Evolutionary conservation across 2,113 vertebrate species (phyloP), one percentile per base, ranked within the genome.

Genomic region (Cynoglossus semilaevis): DNA sequence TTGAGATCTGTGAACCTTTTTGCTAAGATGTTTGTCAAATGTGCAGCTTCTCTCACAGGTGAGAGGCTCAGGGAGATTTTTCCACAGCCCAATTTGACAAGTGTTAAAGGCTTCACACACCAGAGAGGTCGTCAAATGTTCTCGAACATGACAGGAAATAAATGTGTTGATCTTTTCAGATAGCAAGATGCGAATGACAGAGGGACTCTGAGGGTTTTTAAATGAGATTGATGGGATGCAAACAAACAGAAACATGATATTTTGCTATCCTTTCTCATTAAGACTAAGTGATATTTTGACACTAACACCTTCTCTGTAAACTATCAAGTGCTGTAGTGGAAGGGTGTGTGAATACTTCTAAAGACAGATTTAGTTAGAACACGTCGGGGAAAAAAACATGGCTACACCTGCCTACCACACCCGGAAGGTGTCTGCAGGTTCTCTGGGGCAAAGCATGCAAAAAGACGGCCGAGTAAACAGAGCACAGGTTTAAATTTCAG

Each of bases 91-190:
- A 48, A 38, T 41, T 44, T 80, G 79, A 80, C 72, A 80, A 68
- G 62, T 64, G 71, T 80, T 78, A 83, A 87, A 83, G 74, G 72
- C 63, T 46, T 18, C 7, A 37, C 56, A 41, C 72, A 65, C 76
- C 38, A 48, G 58, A 74, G 70, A 70, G 50, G 47, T 2, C 38
- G 41, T 15, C 45, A 51, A 77, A 64, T 7, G 10, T 44, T 73
- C 37, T 62, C 64, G 66, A 70, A 48, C 7, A 19, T 81, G 79
- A 84, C 77, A 82, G 74, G 67, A 45, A 54, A 51, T 45, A 70
- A 77, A 81, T 47, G 42, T 70, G 70, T 75, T 78, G 73, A 80
- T 77, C 43, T 42, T 38, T 57, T 59, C 59, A 35, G 67, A 63
- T 63, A 69, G 66, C 51, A 38, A 47, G 51, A 66, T 57, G 66